These are phyloP conservation scores for Tridacna gigas DNA, from an alignment of 2,888 invertebrate species.

Conservation along the genomic window DNA sequence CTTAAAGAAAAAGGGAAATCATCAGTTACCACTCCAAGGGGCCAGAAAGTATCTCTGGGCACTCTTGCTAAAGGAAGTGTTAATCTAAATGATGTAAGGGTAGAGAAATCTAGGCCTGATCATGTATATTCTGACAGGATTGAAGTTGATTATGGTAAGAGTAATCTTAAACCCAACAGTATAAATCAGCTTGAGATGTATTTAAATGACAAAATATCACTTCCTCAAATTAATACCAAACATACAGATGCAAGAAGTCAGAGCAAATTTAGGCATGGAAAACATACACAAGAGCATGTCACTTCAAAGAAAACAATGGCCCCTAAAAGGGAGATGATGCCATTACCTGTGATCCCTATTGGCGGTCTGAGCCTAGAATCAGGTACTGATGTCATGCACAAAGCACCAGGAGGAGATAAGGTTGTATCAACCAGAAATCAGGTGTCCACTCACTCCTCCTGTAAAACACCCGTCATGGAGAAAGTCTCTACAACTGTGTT, in stretches of 20 bases:
- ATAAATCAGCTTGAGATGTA: background rate
- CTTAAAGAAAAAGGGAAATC: background rate
- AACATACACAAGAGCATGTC: background rate
- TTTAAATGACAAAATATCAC: background rate
- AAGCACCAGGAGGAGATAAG: background rate
- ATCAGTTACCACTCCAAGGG: constrained; percentile 36
- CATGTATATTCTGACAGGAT: background rate
- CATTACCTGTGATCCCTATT: constrained; percentile 20
- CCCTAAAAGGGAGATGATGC: background rate
- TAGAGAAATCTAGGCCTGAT: background rate
- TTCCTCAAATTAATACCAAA: background rate
- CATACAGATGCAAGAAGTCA: too few species aligned
- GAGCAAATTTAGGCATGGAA: background rate
- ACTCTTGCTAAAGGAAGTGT: constrained; percentile 20
- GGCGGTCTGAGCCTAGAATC: background rate
- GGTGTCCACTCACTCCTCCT: constrained; percentile 16
- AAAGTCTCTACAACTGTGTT: constrained; percentile 25
- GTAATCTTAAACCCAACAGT: background rate
- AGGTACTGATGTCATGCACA: constrained; percentile 13
- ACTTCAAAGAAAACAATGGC: background rate
- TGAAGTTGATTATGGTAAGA: background rate
- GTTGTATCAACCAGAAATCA: background rate
- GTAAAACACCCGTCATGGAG: constrained; percentile 33
- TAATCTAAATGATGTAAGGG: background rate
- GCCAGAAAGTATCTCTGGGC: constrained; percentile 42